Base-by-base conservation (phyloP, 2,888 invertebrate species). In the Drosophila glabriapex region DNA sequence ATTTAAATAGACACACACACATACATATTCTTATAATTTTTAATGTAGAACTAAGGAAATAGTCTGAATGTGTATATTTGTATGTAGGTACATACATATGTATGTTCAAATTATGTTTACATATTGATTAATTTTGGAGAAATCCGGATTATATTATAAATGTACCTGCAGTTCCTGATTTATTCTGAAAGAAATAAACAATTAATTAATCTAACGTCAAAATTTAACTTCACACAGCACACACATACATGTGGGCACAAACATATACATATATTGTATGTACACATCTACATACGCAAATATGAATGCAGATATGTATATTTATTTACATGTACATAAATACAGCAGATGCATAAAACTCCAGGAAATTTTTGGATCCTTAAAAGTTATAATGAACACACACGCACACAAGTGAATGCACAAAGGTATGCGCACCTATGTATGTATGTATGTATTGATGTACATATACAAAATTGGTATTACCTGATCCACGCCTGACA, bases 401-500 rank as follows among this genome's bases (percentile, higher is more conserved):
- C 25, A 46, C 16, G 41, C 50, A n/a, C 68, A 50, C 56, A 25
- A 68, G 41, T 58, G 37, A 61, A 54, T 61, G 58, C 65, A 46
- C 41, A 46, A 16, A 33, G 25, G 16, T 59, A 50, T 56, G 31
- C 69, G 35, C 35, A 60, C 19, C 28, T 39, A 49, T 54, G 49
- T 58, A 50, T 63, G 59, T 9, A 31, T 61, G 62, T 56, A 76
- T 25, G 46, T 16, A 46, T 46, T 46, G 65, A 68, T 70, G 67
- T 69, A 73, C 77, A 68, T 76, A 75, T 72, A 76, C 78, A 82
- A 76, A 90, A 76, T 74, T 84, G 77, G 72, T 75, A 89, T 94
- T 96, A 97, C 97, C 97, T 97, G 97, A 95, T 97, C 97, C 96
- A 97, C 96, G 96, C 96, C 96, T 96, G 97, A 97, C 97, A 97